phyloP scores from a whole-genome alignment of 2,888 invertebrate genomes.

The Eubasilissa splendida region DNA sequence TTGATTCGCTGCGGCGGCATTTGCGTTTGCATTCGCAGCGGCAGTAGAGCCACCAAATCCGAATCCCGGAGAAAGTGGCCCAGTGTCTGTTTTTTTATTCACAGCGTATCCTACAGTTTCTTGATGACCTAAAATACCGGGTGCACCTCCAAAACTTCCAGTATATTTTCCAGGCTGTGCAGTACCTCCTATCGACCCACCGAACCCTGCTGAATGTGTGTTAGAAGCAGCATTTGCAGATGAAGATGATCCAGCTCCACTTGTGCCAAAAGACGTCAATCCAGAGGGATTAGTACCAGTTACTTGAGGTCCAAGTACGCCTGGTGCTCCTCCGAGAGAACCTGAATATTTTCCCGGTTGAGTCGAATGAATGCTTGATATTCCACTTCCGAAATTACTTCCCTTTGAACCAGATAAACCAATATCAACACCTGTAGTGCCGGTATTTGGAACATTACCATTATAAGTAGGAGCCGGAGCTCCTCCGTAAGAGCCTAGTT shows the following conservation, averaged over 20 bases:
- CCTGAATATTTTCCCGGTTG: slow-evolving; percentile 24
- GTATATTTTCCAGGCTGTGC: slow-evolving; percentile 41
- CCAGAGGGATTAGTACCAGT: not conserved
- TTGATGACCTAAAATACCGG: slow-evolving; percentile 45
- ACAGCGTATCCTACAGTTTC: slow-evolving; percentile 42
- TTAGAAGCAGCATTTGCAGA: not conserved
- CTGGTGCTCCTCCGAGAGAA: slow-evolving; percentile 15
- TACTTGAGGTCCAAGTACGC: slow-evolving; percentile 9
- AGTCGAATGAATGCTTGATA: not conserved
- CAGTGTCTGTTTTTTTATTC: not conserved
- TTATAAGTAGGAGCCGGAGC: not conserved
- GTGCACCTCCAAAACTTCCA: slow-evolving; percentile 49
- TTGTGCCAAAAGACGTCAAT: not conserved
- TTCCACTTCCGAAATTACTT: not conserved
- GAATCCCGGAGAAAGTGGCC: not conserved
- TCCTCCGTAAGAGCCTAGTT: not conserved
- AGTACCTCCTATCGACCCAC: not conserved
- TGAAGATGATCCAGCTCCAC: slow-evolving; percentile 8
- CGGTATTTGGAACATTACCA: not conserved
- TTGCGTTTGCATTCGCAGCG: not conserved
- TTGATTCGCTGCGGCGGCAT: too few relatives aligned
- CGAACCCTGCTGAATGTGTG: not conserved
- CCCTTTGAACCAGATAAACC: not conserved
- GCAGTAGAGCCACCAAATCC: slow-evolving; percentile 2
- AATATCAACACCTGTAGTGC: slow-evolving; percentile 5